Base-by-base conservation (phyloP, 2,797 vertebrate genomes). In the Typhlichthys subterraneus region DNA sequence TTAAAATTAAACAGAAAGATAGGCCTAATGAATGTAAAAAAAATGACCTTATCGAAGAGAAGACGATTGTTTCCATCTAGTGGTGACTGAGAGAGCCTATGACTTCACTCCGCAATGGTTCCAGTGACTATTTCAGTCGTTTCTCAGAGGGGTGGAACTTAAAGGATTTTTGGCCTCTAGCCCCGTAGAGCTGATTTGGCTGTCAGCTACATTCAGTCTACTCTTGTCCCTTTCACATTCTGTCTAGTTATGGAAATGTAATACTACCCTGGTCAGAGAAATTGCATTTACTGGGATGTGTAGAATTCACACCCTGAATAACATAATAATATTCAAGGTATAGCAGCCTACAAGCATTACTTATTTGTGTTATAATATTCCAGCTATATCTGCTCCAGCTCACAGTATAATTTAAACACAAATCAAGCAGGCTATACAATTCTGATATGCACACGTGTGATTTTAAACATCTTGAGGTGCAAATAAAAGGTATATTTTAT, bases 31-130 rank as follows among this genome's bases (percentile, higher is more conserved):
- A 73, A 68, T 72, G 48, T 49, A 29, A 29, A 69, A 1, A 11
- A 55, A 69, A 9, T 46, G 63, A 71, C 45, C 56, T 66, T 74
- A 58, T 31, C 9, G 62, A 47, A 79, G 65, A 75, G 69, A 89
- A 72, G 82, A 65, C 75, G 79, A 87, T 88, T 91, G 87, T 91
- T 91, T 89, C 91, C 93, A 92, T 90, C 92, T 93, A 93, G 93
- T 89, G 92, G 92, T 85, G 75, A 74, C 81, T 64, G 68, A 80
- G 81, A 80, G 84, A 88, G 76, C 49, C 66, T 65, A 66, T 72
- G 79, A 79, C 70, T 75, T 38, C 38, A 45, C 15, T 58, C 69
- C 75, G 78, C 86, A 89, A 85, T 84, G 86, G 83, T 85, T 70
- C 67, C 64, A 49, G 58, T 52, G 74, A 84, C 67, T 75, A 86